Conservation (phyloP, 2,113 vertebrate genomes). For the Pterocles gutturalis region DNA sequence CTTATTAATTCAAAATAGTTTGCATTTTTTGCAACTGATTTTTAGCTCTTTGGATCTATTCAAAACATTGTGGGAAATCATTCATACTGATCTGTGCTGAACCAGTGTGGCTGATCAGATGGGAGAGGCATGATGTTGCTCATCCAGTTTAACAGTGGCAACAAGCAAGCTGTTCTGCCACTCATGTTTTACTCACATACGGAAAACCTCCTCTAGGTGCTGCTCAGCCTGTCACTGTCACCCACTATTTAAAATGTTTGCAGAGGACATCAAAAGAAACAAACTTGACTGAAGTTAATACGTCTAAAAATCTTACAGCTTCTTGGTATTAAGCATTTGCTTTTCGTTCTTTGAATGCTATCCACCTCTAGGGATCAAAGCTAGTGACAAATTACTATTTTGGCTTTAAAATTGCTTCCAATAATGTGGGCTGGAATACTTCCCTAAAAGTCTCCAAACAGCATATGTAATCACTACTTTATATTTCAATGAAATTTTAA, state of each 20-base stretch:
- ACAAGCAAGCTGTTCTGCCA: neutral
- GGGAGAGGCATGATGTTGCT: neutral
- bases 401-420: slow-evolving; percentile 34
- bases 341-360: neutral
- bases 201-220: neutral
- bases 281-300: neutral
- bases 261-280: neutral
- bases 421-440: slow-evolving; percentile 19
- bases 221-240: neutral
- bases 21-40: neutral
- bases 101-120: neutral
- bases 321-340: neutral
- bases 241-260: neutral
- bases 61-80: neutral
- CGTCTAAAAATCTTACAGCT: neutral
- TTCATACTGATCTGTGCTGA: neutral
- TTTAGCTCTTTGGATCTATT: neutral
- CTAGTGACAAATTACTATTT: slow-evolving; percentile 48
- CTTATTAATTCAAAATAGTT: neutral
- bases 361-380: neutral
- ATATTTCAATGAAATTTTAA: slow-evolving; percentile 9
- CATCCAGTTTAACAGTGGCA: neutral
- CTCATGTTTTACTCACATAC: neutral
- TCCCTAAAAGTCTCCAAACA: slow-evolving; percentile 28
- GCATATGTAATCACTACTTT: neutral